These are phyloP conservation scores for Petrolisthes cinctipes DNA, from an alignment of 2,888 invertebrate species.

Conservation along the genomic window DNA sequence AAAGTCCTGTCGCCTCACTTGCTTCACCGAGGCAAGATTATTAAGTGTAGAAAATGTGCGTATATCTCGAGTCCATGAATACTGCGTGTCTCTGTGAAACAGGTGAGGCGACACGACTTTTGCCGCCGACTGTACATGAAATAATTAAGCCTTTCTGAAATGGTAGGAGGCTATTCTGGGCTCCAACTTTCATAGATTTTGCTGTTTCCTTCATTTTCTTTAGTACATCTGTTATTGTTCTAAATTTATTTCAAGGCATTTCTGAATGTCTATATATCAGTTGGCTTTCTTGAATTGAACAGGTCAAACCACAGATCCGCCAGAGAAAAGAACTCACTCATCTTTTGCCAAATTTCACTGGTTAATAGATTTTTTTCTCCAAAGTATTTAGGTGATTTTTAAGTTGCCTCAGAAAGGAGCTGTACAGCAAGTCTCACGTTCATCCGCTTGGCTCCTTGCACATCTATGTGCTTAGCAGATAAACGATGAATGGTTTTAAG, in stretches of 20 bases:
- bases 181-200: constrained; percentile 20
- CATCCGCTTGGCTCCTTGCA: no score
- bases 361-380: constrained; percentile 9
- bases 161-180: neutral
- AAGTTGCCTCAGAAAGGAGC: constrained; percentile 15
- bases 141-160: constrained; percentile 36
- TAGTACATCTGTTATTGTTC: neutral
- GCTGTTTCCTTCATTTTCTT: neutral
- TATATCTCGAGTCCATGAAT: no score
- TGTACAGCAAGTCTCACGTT: no score
- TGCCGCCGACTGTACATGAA: no score
- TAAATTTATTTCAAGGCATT: constrained; percentile 14
- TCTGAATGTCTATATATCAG: neutral
- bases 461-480: constrained; percentile 23
- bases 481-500: constrained; percentile 13
- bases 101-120: no score
- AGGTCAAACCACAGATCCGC: constrained; percentile 30
- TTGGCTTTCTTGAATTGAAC: constrained; percentile 23
- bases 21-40: no score
- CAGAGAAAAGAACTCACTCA: constrained; percentile 19
- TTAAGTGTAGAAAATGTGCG: no score
- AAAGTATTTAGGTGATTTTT: constrained; percentile 24
- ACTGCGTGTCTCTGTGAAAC: no score
- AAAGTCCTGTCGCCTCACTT: no score
- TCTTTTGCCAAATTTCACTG: constrained; percentile 32